phyloP scores from a whole-genome alignment of 2,113 vertebrate genomes.

The human (Homo sapiens) region DNA sequence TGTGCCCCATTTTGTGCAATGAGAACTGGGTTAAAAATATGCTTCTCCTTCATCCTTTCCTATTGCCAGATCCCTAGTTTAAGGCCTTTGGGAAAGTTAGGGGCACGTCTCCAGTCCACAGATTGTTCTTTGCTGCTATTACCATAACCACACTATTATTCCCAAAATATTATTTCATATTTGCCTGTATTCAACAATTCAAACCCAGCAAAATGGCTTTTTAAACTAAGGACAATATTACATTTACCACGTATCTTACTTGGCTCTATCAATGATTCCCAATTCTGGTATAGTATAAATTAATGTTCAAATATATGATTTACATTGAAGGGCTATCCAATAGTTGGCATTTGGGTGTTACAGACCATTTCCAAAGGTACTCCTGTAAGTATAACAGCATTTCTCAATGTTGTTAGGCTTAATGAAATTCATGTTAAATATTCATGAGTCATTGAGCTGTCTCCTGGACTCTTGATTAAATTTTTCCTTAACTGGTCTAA shows the following conservation, averaged over 20 bases:
- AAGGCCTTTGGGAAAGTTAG: background rate
- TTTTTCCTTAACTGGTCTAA: conserved; percentile 57
- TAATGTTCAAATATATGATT: background rate
- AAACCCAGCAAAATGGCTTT: background rate
- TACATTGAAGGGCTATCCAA: background rate
- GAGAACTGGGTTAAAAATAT: background rate
- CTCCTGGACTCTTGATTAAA: conserved; percentile 64
- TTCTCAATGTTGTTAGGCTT: conserved; percentile 35
- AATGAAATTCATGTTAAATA: conserved; percentile 71
- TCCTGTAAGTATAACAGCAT: background rate
- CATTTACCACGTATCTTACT: background rate
- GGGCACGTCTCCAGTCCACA: background rate
- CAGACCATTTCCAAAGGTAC: conserved; percentile 9
- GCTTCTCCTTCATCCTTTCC: background rate
- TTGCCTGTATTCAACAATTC: background rate
- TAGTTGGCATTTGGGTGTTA: background rate
- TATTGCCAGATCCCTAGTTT: background rate
- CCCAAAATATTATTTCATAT: background rate
- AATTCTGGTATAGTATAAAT: conserved; percentile 12
- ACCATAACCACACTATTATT: background rate
- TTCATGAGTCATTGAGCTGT: conserved; percentile 60
- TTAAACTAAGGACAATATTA: background rate
- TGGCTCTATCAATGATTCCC: background rate
- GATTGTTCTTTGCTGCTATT: background rate
- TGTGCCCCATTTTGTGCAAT: background rate